Base-by-base conservation (phyloP, 2,888 invertebrate species). In the Tuta absoluta region DNA sequence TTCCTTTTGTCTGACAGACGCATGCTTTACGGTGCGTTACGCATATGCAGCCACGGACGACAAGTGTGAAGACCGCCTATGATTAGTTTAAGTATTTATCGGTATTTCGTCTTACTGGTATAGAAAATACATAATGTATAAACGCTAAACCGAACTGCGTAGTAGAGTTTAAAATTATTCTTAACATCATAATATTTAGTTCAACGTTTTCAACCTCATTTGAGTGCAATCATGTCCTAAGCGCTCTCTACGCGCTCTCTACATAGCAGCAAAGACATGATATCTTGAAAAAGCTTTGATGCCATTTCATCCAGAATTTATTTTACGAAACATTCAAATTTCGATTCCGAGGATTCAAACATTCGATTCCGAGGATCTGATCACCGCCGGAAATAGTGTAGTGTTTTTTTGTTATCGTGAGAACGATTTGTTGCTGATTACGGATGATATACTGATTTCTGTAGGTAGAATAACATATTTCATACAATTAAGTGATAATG, bases 221-320 rank as follows among this genome's bases (percentile, higher is more conserved):
- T 56, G 24, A 56, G 28, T n/a, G 33, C 56, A 56, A 17, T n/a
- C 33, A 17, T 56, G 37, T 38, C 58, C 19, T 58, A 58, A 58
- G 57, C 58, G 38, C 38, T 38, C 7, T 14, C 58, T 21, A 51
- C 51, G 49, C 37, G 56, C 57, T 57, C 33, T 19, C 14, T 48
- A 66, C 63, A 69, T 71, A 53, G 66, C 63, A 67, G 64, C 57
- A 59, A 62, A 71, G 64, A 71, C 51, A 63, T 19, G 69, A 72
- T 72, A 73, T 72, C 72, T 74, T 68, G 71, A 74, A 79, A 79
- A 79, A 80, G 80, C 78, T 80, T 79, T 80, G 81, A 85, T 83
- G 84, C 82, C 75, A 81, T 83, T 86, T 84, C 79, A 85, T 83
- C 81, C 84, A 74, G 82, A 84, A 84, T 86, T 84, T 85, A 86